Conservation (phyloP, 2,113 vertebrate genomes). For the Microtus oregoni region DNA sequence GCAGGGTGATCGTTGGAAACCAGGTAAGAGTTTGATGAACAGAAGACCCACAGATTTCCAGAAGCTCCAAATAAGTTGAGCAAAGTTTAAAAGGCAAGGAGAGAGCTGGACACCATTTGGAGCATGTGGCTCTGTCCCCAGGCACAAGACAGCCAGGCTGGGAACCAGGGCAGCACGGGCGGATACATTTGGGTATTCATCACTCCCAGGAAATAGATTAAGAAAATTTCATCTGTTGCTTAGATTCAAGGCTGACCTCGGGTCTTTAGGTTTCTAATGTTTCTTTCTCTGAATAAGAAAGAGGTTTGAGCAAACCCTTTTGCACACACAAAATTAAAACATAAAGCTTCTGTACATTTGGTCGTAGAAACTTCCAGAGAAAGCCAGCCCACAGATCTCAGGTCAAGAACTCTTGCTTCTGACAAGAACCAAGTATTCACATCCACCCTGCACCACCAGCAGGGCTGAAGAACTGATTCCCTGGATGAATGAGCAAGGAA, state of each 20-base stretch:
- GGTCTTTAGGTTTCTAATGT: not conserved
- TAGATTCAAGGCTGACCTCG: not conserved
- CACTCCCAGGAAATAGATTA: not conserved
- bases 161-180: not conserved
- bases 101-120: not conserved
- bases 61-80: not conserved
- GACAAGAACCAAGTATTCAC: conserved; percentile 3
- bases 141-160: not conserved
- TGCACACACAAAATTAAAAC: not conserved
- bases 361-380: conserved; percentile 22
- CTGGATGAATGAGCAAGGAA: conserved; percentile 60
- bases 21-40: not conserved
- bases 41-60: not conserved
- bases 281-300: conserved; percentile 29
- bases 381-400: not conserved
- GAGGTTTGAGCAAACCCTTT: not conserved
- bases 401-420: conserved; percentile 45
- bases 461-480: conserved; percentile 64
- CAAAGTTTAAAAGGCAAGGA: conserved; percentile 6
- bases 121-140: not conserved
- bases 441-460: not conserved
- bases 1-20: not conserved
- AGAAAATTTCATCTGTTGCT: not conserved
- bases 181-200: not conserved
- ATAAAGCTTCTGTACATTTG: not conserved